These are phyloP conservation scores for Odontesthes bonariensis DNA, from an alignment of 2,113 vertebrate genomes.

Conservation along the genomic window DNA sequence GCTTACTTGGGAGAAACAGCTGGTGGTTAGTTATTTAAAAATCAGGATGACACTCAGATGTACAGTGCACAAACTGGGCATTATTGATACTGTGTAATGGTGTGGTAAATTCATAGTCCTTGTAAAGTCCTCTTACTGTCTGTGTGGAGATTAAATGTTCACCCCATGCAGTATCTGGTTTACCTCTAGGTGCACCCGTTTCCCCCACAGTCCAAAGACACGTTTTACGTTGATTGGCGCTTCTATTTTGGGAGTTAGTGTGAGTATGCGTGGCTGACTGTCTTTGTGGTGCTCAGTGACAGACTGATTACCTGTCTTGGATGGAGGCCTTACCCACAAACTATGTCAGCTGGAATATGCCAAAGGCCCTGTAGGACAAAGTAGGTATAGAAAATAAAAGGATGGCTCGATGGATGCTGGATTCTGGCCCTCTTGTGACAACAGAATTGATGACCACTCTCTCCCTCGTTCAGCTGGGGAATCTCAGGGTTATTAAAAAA, in stretches of 20 bases:
- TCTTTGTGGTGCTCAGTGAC: too few relatives aligned
- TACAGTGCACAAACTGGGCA: not conserved
- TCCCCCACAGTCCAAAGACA: too few relatives aligned
- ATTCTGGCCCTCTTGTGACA: not conserved
- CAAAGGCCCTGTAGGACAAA: too few relatives aligned
- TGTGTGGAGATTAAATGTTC: too few relatives aligned
- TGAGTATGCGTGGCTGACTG: too few relatives aligned
- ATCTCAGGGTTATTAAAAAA: not conserved
- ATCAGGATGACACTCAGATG: not conserved
- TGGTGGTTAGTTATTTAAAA: not conserved
- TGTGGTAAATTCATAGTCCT: not conserved
- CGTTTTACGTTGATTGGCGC: too few relatives aligned
- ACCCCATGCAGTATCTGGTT: too few relatives aligned
- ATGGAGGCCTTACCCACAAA: too few relatives aligned
- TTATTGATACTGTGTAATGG: not conserved
- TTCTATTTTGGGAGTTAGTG: too few relatives aligned
- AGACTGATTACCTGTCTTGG: too few relatives aligned
- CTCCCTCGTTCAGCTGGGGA: not conserved
- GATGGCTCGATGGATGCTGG: not conserved
- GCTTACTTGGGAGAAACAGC: slow-evolving; percentile 16
- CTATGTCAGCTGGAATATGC: too few relatives aligned
- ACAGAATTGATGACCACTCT: not conserved
- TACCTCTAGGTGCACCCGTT: too few relatives aligned
- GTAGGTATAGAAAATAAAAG: not conserved
- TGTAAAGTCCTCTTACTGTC: not conserved